Conservation (phyloP, 2,113 vertebrate species). For the Odontesthes bonariensis region DNA sequence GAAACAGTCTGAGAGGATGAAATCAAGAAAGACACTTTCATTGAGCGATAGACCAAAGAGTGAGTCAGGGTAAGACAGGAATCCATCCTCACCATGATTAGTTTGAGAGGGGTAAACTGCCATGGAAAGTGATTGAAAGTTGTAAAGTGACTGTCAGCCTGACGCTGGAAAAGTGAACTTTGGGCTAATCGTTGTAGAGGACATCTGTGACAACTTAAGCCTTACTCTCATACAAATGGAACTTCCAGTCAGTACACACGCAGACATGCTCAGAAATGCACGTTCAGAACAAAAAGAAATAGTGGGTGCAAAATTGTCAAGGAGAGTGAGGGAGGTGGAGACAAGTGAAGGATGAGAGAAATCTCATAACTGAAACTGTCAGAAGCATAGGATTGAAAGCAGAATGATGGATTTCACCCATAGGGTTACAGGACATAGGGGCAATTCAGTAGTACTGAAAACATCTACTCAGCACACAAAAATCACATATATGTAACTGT, state of each 20-base stretch:
- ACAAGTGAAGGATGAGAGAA: slow-evolving; percentile 33
- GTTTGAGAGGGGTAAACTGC: slow-evolving; percentile 15
- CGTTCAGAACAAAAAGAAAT: slow-evolving; percentile 4
- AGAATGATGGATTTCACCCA: slow-evolving; percentile 38
- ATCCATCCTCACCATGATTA: slow-evolving; percentile 6
- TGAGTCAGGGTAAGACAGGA: neutral
- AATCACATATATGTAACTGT: slow-evolving; percentile 9
- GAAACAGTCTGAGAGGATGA: slow-evolving; percentile 42
- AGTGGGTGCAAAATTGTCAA: slow-evolving; percentile 5
- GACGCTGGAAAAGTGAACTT: slow-evolving; percentile 24
- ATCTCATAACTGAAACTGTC: slow-evolving; percentile 50
- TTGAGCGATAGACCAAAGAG: slow-evolving; percentile 4
- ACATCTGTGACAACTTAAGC: slow-evolving; percentile 45
- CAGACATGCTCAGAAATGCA: slow-evolving; percentile 11
- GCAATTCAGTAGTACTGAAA: slow-evolving; percentile 15
- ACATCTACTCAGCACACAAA: neutral
- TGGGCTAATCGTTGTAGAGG: slow-evolving; percentile 33
- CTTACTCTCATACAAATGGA: slow-evolving; percentile 19
- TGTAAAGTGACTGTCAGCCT: slow-evolving; percentile 34
- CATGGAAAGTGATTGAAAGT: slow-evolving; percentile 18
- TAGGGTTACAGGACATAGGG: slow-evolving; percentile 7
- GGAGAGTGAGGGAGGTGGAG: neutral
- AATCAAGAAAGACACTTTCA: slow-evolving; percentile 22
- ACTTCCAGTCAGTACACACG: slow-evolving; percentile 11
- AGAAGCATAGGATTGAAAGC: slow-evolving; percentile 11